Evolutionary conservation across 2,888 invertebrate species (phyloP).

Genomic region (Acholoe squamosa): DNA sequence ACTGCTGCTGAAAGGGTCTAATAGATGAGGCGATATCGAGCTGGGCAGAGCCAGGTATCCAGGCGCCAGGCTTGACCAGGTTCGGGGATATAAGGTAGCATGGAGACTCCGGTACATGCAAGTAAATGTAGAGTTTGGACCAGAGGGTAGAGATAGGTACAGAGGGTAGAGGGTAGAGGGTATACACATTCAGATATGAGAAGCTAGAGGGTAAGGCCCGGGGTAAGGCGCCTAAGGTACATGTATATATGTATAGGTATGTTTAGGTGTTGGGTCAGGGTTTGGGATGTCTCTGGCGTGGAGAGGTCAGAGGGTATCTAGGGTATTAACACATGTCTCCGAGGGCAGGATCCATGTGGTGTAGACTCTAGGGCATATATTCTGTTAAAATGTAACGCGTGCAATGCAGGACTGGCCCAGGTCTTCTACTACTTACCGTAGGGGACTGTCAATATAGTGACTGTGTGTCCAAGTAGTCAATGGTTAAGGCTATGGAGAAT

Average conservation of each 20-base stretch:
- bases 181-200: not conserved
- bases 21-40: no score
- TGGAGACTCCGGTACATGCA: no score
- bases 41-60: not conserved
- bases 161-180: not conserved
- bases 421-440: no score
- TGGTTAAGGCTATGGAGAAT: no score
- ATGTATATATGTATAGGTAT: not conserved
- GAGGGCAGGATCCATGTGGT: no score
- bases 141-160: not conserved
- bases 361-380: no score
- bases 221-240: no score
- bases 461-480: no score
- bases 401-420: no score
- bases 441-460: no score
- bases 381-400: no score
- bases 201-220: not conserved
- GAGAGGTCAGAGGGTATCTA: not conserved
- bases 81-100: not conserved
- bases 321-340: not conserved
- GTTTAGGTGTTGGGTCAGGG: not conserved
- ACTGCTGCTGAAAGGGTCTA: no score
- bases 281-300: not conserved
- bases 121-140: not conserved
- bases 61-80: not conserved